phyloP scores from a whole-genome alignment of 2,888 invertebrate genomes.

The Acanthosepion esculentum region DNA sequence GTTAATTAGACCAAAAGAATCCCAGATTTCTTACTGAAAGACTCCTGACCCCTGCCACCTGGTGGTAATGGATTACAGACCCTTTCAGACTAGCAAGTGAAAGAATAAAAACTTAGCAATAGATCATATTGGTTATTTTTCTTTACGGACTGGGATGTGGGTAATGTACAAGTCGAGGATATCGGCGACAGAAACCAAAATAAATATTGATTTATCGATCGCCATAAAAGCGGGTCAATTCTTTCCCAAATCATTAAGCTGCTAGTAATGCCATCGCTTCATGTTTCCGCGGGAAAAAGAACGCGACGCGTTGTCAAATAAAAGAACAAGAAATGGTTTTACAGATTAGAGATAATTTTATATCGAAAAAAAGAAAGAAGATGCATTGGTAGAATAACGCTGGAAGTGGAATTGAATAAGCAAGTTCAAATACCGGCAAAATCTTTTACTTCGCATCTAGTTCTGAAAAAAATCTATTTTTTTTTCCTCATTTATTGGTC shows the following conservation, averaged over 20 bases:
- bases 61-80: no score
- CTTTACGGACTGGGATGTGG: neutral
- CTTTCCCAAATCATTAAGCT: neutral
- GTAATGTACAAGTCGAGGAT: neutral
- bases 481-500: no score
- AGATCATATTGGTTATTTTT: neutral
- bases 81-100: no score
- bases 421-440: no score
- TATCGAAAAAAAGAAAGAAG: no score
- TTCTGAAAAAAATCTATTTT: no score
- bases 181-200: neutral
- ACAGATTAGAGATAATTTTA: neutral
- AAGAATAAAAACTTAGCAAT: neutral
- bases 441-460: no score
- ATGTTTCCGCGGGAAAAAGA: neutral
- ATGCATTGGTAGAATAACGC: no score
- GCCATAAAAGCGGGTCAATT: neutral
- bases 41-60: no score
- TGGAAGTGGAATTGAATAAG: no score
- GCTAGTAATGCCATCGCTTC: neutral
- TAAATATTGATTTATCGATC: slow-evolving; percentile 1
- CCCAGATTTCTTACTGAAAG: no score
- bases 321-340: neutral
- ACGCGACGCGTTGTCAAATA: neutral
- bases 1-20: no score